phyloP scores from a whole-genome alignment of 2,113 vertebrate genomes.

The Melanerpes formicivorus region DNA sequence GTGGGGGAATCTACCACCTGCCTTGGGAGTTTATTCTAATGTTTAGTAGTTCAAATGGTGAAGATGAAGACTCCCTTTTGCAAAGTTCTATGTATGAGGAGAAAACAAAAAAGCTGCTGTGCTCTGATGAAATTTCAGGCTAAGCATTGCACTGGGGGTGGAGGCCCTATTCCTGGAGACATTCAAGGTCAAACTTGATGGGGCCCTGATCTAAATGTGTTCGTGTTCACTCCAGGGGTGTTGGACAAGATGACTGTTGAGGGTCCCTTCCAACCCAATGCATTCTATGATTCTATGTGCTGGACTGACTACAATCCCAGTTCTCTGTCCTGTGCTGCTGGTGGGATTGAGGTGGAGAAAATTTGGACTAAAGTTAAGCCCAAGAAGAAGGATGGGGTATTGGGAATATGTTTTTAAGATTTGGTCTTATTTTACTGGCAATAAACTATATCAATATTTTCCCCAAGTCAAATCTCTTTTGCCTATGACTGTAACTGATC shows the following conservation, averaged over 20 bases:
- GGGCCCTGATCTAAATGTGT: too few species aligned
- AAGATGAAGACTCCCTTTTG: background rate
- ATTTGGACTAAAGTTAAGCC: too few species aligned
- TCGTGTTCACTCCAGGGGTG: too few species aligned
- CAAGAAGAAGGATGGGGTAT: background rate
- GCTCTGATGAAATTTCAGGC: background rate
- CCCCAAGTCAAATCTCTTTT: background rate
- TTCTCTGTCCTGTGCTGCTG: background rate
- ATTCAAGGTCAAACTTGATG: too few species aligned
- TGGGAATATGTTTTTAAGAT: background rate
- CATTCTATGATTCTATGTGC: background rate
- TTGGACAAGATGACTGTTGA: too few species aligned
- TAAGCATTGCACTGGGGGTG: background rate
- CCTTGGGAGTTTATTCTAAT: too few species aligned
- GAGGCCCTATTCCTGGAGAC: too few species aligned
- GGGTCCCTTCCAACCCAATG: too few species aligned
- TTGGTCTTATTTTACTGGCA: background rate
- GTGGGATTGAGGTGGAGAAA: background rate
- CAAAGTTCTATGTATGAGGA: background rate
- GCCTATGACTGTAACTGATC: too few species aligned
- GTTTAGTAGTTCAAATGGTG: too few species aligned
- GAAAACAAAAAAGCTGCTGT: background rate
- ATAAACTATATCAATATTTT: background rate
- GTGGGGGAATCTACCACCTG: too few species aligned
- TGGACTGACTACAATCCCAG: background rate